Evolutionary conservation across 2,797 vertebrate genomes (phyloP), one percentile per base, ranked within the genome.

Genomic region (Carduelis carduelis): DNA sequence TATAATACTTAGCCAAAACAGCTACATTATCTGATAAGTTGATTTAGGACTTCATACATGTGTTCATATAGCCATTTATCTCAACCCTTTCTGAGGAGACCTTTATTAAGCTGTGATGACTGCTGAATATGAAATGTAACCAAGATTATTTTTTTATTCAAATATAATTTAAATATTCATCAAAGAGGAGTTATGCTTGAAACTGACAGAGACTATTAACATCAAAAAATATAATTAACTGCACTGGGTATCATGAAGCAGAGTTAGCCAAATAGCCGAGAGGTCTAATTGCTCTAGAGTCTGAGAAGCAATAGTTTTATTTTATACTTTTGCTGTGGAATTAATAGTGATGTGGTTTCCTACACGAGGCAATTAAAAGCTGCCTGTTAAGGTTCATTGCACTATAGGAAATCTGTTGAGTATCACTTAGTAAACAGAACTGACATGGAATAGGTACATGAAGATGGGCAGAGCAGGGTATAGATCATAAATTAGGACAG

Each of bases 141-240:
- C 96, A 98, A 98, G 97, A 98, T 98, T 98, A 98, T 98, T 98
- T 98, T 97, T 98, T 98, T 98, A 98, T 98, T 98, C 98, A 98
- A 98, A 98, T 98, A 98, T 97, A 97, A 98, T 98, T 98, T 98
- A 98, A 98, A 98, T 98, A 98, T 98, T 98, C 98, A 98, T 98
- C 98, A 98, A 98, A 98, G 98, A 96, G 83, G 97, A 98, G 98
- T 97, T 98, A 98, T 98, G 97, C 95, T 97, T 97, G 97, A 97
- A 97, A 97, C 97, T 98, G 98, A 98, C 98, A 98, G 98, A 98
- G 97, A 97, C 97, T 98, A 97, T 98, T 98, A 98, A 98, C 98
- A 98, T 98, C 98, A 98, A 98, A 98, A 98, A 98, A 98, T 98
- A 98, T 97, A 98, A 98, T 98, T 98, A 98, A 98, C 98, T 98